Percentiles rank a stretch among this genome's conserved stretches.
Conservation (phyloP, 2,888 invertebrate genomes). For the Hyles lineata region DNA sequence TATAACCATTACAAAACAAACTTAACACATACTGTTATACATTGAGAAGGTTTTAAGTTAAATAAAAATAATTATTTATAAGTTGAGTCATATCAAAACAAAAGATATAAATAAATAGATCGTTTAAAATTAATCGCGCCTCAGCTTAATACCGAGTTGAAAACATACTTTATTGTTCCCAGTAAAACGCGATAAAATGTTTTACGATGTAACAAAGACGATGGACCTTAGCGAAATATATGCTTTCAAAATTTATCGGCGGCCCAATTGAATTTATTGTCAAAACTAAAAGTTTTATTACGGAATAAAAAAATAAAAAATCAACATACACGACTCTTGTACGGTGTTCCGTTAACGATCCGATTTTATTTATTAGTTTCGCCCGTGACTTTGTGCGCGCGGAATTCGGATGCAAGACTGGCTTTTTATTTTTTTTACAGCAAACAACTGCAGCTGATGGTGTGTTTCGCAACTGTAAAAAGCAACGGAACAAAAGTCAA, state of each 20-base stretch:
- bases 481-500: not conserved
- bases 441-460: conserved; percentile 8
- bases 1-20: no score
- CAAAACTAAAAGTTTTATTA: conserved; percentile 70
- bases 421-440: conserved; percentile 2
- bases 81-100: not conserved
- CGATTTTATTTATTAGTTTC: conserved; percentile 24
- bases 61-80: no score
- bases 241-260: conserved; percentile 73
- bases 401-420: conserved; percentile 23
- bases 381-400: conserved; percentile 14
- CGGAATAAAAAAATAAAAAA: conserved; percentile 34
- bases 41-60: no score
- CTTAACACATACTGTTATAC: no score
- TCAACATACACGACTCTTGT: conserved; percentile 25
- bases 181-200: conserved; percentile 61
- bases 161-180: conserved; percentile 54
- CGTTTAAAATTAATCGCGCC: conserved; percentile 42
- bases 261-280: conserved; percentile 72
- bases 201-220: conserved; percentile 62
- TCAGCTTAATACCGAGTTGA: conserved; percentile 43
- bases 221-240: conserved; percentile 66
- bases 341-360: conserved; percentile 21
- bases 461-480: not conserved
- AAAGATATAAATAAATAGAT: conserved; percentile 28